These are phyloP conservation scores for Andrena camellia DNA, from an alignment of 2,888 invertebrate genomes.

Conservation along the genomic window DNA sequence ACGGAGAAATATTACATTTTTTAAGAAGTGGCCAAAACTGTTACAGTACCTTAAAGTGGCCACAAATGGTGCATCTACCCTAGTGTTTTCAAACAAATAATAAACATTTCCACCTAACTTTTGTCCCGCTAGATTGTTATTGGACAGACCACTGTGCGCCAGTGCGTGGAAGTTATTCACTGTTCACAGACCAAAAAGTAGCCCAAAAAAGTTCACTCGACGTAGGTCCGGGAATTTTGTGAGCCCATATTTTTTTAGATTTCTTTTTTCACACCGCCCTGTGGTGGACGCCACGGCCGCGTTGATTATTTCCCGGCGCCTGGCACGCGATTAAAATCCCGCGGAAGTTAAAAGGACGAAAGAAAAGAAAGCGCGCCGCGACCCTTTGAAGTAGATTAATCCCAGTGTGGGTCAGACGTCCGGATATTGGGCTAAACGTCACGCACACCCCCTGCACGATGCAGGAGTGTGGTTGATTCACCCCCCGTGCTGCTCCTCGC, in stretches of 20 bases:
- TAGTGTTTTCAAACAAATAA: no score
- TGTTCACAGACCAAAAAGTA: background rate
- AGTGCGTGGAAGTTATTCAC: background rate
- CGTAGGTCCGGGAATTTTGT: no score
- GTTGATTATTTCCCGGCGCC: slow-evolving; percentile 10
- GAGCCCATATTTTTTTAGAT: background rate
- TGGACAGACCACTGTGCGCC: no score
- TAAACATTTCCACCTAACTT: no score
- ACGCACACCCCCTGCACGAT: slow-evolving; percentile 44
- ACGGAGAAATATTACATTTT: no score
- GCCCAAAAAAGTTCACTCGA: no score
- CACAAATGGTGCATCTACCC: no score
- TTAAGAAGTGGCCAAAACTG: no score
- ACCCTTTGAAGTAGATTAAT: slow-evolving; percentile 74
- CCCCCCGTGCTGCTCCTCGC: slow-evolving; percentile 52
- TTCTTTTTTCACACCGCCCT: background rate
- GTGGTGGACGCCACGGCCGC: no score
- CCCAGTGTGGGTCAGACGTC: slow-evolving; percentile 66
- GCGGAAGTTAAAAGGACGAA: slow-evolving; percentile 7
- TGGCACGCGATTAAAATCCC: slow-evolving; percentile 14
- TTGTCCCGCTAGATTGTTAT: no score
- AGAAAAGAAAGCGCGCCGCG: slow-evolving; percentile 7
- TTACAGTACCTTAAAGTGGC: no score
- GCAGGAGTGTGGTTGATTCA: slow-evolving; percentile 49
- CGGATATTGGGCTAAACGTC: slow-evolving; percentile 72